These are phyloP conservation scores for Sialis lutaria DNA, from an alignment of 2,888 invertebrate genomes.

Conservation along the genomic window DNA sequence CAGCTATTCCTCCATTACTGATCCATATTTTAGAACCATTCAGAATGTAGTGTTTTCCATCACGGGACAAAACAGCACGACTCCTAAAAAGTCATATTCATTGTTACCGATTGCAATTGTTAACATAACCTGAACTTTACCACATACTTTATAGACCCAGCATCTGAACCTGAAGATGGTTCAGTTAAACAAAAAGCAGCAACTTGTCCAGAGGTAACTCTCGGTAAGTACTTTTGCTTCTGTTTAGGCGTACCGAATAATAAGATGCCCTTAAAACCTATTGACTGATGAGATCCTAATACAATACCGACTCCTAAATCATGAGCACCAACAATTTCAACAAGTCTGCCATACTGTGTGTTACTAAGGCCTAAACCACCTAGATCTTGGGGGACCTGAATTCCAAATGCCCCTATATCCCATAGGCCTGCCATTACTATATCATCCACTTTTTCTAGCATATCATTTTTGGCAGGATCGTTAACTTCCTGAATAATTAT, in stretches of 20 bases:
- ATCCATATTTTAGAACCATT: slow-evolving; percentile 99
- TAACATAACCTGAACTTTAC: background rate
- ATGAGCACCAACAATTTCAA: slow-evolving; percentile 81
- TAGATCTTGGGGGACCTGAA: slow-evolving; percentile 71
- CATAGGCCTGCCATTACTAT: slow-evolving; percentile 61
- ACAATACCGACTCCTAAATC: slow-evolving; percentile 91
- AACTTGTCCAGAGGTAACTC: slow-evolving; percentile 61
- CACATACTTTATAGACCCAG: slow-evolving; percentile 54
- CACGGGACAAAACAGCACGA: slow-evolving; percentile 67
- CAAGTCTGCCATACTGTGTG: slow-evolving; percentile 85
- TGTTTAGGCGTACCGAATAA: slow-evolving; percentile 80
- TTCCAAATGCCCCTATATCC: slow-evolving; percentile 85
- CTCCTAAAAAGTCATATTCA: slow-evolving; percentile 25
- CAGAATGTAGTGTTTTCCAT: slow-evolving; percentile 79
- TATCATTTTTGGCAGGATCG: slow-evolving; percentile 78
- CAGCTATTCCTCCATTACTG: slow-evolving; percentile 85
- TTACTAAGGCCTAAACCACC: slow-evolving; percentile 82
- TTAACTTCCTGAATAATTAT: slow-evolving; percentile 51
- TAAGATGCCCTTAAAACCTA: slow-evolving; percentile 86
- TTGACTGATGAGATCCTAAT: slow-evolving; percentile 94
- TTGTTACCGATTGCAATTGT: background rate
- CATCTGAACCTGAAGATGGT: slow-evolving; percentile 88
- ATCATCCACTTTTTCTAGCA: slow-evolving; percentile 53
- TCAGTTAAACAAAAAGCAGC: slow-evolving; percentile 96
- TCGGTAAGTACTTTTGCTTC: slow-evolving; percentile 81